Evolutionary conservation across 2,888 invertebrate genomes (phyloP), one percentile per base, ranked within the genome.

Genomic region (Branchellion lobata): DNA sequence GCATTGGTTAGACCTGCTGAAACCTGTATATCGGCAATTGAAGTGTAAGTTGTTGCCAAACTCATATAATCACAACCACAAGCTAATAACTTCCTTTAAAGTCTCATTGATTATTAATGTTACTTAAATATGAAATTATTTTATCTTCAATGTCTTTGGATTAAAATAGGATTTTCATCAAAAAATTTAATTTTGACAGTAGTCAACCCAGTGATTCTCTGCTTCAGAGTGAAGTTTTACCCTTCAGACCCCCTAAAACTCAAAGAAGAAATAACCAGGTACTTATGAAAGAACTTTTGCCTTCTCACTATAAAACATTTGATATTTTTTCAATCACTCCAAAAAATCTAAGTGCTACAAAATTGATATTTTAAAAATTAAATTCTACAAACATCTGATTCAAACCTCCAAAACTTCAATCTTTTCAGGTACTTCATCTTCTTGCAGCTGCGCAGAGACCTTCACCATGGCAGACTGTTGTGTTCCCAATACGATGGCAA

Each of bases 141-240:
- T n/a, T n/a, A n/a, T n/a, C n/a, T n/a, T n/a, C n/a, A n/a, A n/a
- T n/a, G n/a, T n/a, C n/a, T n/a, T n/a, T n/a, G n/a, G n/a, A n/a
- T n/a, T n/a, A n/a, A n/a, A n/a, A n/a, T n/a, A n/a, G n/a, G n/a
- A n/a, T n/a, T n/a, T n/a, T n/a, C n/a, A n/a, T n/a, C n/a, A n/a
- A 14, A 29, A 11, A 21, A 8, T 18, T 14, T 75, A 14, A 61
- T 34, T 27, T 80, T 88, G 90, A 18, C 90, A 94, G 96, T 95
- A 89, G 91, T 95, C 85, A 93, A 93, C 85, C 94, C 95, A 82
- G 93, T 95, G 85, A 89, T 96, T 81, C 94, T 98, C 87, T 96
- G 95, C 89, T 94, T 98, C 88, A 93, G 97, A 82, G 94, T 97
- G 82, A 97, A 97, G 90, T 98, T 95, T 89, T 98, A 98, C 88